Evolutionary conservation across 1,140 invertebrate genomes (phyloP).

Genomic region (Palaemon carinicauda): DNA sequence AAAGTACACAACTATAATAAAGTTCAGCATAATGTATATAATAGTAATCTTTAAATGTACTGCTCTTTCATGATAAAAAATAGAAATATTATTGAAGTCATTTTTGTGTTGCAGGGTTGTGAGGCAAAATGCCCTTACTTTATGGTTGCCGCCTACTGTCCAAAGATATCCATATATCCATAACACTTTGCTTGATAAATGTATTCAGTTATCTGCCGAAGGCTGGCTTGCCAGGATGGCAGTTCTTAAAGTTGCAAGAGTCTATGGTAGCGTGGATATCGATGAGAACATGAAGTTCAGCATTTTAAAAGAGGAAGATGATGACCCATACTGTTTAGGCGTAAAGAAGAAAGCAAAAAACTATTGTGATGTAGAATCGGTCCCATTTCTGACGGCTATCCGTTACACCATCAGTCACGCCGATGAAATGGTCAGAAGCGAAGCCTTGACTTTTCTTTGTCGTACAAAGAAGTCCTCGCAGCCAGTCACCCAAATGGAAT

Average conservation of each 20-base stretch:
- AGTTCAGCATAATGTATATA: not conserved
- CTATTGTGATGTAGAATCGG: not conserved
- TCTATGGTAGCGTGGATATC: not conserved
- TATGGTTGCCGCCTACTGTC: conserved; percentile 33
- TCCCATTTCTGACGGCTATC: not conserved
- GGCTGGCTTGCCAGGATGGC: conserved; percentile 43
- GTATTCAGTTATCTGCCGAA: not conserved
- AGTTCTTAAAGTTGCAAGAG: conserved; percentile 17
- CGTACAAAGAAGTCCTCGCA: conserved; percentile 36
- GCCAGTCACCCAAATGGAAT: conserved; percentile 9
- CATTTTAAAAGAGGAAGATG: not conserved
- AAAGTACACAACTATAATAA: not conserved
- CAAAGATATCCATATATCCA: conserved; percentile 6
- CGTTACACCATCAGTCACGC: not conserved
- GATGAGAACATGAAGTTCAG: not conserved
- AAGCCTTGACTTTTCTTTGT: conserved; percentile 40
- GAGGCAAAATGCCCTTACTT: not conserved
- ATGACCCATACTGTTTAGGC: not conserved
- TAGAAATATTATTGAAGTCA: not conserved
- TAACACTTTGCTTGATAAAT: not conserved
- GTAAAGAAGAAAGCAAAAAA: not conserved
- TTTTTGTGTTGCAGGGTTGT: conserved; percentile 10
- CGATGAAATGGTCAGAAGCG: conserved; percentile 24
- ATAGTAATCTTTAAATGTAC: too few relatives aligned
- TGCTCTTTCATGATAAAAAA: not conserved